Evolutionary conservation across 2,797 vertebrate genomes (phyloP), one percentile per base, ranked within the genome.

Genomic region (Gouania willdenowi): DNA sequence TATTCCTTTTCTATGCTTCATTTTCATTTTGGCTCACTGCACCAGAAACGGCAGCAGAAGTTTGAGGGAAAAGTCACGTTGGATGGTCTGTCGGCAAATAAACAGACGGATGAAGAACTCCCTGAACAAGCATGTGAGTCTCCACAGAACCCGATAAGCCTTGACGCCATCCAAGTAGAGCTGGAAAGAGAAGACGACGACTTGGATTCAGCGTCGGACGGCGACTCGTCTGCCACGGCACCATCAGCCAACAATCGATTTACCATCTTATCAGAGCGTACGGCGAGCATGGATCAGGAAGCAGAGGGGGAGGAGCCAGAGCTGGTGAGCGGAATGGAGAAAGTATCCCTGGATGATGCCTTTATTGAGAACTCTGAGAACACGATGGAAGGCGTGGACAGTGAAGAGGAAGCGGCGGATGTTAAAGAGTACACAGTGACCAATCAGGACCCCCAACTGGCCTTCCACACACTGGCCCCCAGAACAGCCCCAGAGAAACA

Each of bases 1-100:
- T n/a, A n/a, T n/a, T n/a, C n/a, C n/a, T n/a, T n/a, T n/a, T n/a
- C n/a, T n/a, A n/a, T n/a, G n/a, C n/a, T n/a, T n/a, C n/a, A n/a
- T n/a, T n/a, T 20, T 11, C 35, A 6, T 57, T 5, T 41, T n/a
- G 33, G 25, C 56, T 41, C 29, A 16, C 63, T 99, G 97, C 92
- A 78, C 55, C 92, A 95, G 56, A 91, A 90, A 53, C 86, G 83
- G 17, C 94, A 94, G 66, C 92, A 95, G 46, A 98, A 94, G 59
- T 21, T 89, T 39, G 91, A 91, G 14, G 75, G 72, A 32, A 93
- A 89, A 71, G 22, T 82, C 5, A 71, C 88, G 49, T 75, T 82
- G 52, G 71, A 85, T 13, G 74, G 33, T 39, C 25, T 84, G 12
- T 3, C 61, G 11, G 73, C 82, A 52, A 26, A 44, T 21, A 12